These are phyloP conservation scores for Nysson spinosus DNA, from an alignment of 2,888 invertebrate species.

Conservation along the genomic window DNA sequence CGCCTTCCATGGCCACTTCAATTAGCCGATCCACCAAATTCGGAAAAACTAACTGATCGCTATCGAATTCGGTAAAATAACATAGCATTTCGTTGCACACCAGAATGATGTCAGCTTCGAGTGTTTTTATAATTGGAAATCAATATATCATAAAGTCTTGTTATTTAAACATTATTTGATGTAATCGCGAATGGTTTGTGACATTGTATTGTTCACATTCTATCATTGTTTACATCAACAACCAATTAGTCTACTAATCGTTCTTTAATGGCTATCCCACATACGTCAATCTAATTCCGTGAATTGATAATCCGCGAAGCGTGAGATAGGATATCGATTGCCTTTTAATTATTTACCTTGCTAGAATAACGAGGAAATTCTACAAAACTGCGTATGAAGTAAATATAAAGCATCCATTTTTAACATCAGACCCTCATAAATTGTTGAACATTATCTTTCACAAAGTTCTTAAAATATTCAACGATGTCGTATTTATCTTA, in stretches of 20 bases:
- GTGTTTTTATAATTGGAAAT: too few relatives aligned
- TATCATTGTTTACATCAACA: not conserved
- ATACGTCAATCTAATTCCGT: conserved; percentile 19
- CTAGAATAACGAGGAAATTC: not conserved
- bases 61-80: too few relatives aligned
- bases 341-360: conserved; percentile 18
- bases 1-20: conserved; percentile 9
- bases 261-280: not conserved
- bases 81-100: too few relatives aligned
- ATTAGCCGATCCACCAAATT: conserved; percentile 9
- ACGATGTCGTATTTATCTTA: too few relatives aligned
- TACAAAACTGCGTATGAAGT: not conserved
- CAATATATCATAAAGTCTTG: too few relatives aligned
- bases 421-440: not conserved
- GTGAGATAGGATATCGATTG: conserved; percentile 23
- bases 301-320: conserved; percentile 12
- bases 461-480: not conserved
- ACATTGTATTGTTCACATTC: too few relatives aligned
- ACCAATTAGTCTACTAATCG: conserved; percentile 18
- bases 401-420: not conserved
- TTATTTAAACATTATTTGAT: too few relatives aligned
- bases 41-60: conserved; percentile 17
- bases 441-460: conserved; percentile 1
- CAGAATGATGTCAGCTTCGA: too few relatives aligned
- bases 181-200: too few relatives aligned